Evolutionary conservation across 2,113 vertebrate species (phyloP).

Genomic region (Antennarius striatus): DNA sequence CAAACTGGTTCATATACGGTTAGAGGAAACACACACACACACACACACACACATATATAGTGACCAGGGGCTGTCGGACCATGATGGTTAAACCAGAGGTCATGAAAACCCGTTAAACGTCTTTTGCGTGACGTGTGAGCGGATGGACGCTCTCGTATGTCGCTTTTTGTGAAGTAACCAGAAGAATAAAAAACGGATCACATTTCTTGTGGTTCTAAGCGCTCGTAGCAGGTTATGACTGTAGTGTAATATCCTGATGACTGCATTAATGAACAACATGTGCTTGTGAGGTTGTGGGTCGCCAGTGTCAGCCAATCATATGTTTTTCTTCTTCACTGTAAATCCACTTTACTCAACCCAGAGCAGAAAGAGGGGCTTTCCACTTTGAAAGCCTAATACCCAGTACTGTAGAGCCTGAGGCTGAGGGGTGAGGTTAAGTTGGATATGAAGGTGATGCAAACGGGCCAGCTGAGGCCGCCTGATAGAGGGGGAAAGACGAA

Average conservation of each 20-base stretch:
- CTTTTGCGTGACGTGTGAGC: slow-evolving; percentile 33
- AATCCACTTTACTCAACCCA: slow-evolving; percentile 22
- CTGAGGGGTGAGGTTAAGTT: background rate
- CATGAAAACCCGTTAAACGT: slow-evolving; percentile 51
- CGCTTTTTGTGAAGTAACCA: background rate
- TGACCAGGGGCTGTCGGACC: slow-evolving; percentile 24
- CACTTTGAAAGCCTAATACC: slow-evolving; percentile 5
- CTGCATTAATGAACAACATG: background rate
- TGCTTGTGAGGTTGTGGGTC: slow-evolving; percentile 20
- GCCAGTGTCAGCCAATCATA: slow-evolving; percentile 17
- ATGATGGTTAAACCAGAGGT: slow-evolving; percentile 43
- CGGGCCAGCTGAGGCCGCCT: slow-evolving; percentile 30
- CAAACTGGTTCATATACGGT: too few species aligned
- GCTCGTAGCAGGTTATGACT: too few species aligned
- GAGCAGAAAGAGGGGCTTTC: slow-evolving; percentile 2
- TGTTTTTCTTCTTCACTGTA: slow-evolving; percentile 20
- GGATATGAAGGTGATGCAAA: slow-evolving; percentile 38
- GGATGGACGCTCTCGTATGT: slow-evolving; percentile 9
- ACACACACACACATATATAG: background rate
- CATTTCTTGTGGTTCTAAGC: too few species aligned
- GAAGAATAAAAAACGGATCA: background rate
- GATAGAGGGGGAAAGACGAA: slow-evolving; percentile 12
- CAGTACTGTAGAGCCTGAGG: slow-evolving; percentile 15
- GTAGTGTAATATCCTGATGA: background rate
- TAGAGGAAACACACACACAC: background rate